Percentiles rank a stretch among this genome's conserved stretches.
Conservation (phyloP, 2,113 vertebrate genomes). For the Pholis gunnellus region DNA sequence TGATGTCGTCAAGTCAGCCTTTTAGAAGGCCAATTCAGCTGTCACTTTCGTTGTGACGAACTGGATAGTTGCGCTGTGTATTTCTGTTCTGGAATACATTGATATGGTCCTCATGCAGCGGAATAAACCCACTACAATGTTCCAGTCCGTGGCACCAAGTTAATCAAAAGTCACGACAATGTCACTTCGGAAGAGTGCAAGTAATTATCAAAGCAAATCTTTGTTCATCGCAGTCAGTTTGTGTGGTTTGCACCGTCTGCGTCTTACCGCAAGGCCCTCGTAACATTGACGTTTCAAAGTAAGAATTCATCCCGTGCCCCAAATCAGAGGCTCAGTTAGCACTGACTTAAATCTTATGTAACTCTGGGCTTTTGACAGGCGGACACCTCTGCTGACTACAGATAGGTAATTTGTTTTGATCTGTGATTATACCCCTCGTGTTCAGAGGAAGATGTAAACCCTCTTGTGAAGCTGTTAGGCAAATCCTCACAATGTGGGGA, state of each 20-base stretch:
- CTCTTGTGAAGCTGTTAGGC: conserved; percentile 86
- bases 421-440: conserved; percentile 84
- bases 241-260: conserved; percentile 54
- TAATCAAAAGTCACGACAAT: conserved; percentile 61
- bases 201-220: conserved; percentile 69
- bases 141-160: conserved; percentile 20
- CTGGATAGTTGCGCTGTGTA: neutral
- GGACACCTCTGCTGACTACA: conserved; percentile 84
- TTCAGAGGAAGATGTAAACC: conserved; percentile 86
- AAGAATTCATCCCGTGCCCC: conserved; percentile 74
- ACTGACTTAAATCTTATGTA: conserved; percentile 84
- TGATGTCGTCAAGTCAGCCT: conserved; percentile 38
- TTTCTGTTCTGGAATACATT: neutral
- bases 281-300: conserved; percentile 69
- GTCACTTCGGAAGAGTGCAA: conserved; percentile 42
- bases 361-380: conserved; percentile 81
- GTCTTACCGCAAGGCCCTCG: conserved; percentile 40
- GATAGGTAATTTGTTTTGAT: conserved; percentile 87
- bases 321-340: conserved; percentile 81
- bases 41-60: neutral
- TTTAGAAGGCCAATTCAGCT: conserved; percentile 28
- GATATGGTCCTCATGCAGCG: neutral
- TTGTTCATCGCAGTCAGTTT: conserved; percentile 58
- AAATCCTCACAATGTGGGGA: conserved; percentile 84
- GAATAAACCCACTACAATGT: neutral